These are phyloP conservation scores for Choristoneura fumiferana DNA, from an alignment of 1,140 invertebrate genomes.

Conservation along the genomic window DNA sequence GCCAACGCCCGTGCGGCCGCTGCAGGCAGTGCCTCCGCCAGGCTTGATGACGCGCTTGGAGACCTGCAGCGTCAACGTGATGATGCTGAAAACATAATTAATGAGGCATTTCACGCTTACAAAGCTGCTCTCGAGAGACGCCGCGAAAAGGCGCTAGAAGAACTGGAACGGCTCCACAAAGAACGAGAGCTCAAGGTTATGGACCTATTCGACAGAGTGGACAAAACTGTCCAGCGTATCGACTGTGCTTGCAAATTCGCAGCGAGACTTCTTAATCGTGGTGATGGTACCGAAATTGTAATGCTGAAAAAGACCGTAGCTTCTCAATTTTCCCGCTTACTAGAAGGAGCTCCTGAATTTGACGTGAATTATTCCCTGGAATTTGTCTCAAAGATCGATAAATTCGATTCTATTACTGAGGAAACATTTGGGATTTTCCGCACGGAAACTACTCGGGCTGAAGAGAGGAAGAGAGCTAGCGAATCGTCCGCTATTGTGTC, in stretches of 20 bases:
- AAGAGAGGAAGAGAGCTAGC: slow-evolving; percentile 64
- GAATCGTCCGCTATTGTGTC: slow-evolving; percentile 86
- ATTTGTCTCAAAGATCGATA: slow-evolving; percentile 89
- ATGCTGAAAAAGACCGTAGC: slow-evolving; percentile 88
- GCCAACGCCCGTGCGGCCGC: slow-evolving; percentile 85
- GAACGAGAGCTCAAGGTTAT: slow-evolving; percentile 92
- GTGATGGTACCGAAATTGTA: slow-evolving; percentile 90
- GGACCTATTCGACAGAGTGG: slow-evolving; percentile 89
- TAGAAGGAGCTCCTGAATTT: slow-evolving; percentile 88
- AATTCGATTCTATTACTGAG: slow-evolving; percentile 86
- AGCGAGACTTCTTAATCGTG: slow-evolving; percentile 86
- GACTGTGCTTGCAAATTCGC: slow-evolving; percentile 92
- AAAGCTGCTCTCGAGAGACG: slow-evolving; percentile 89
- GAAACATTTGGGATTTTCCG: slow-evolving; percentile 86
- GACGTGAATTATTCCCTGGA: slow-evolving; percentile 88
- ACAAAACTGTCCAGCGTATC: slow-evolving; percentile 89
- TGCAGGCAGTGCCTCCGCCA: slow-evolving; percentile 86
- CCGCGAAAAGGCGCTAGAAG: slow-evolving; percentile 85
- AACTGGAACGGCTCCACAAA: slow-evolving; percentile 89
- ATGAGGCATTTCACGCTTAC: slow-evolving; percentile 91
- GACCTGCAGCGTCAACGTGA: slow-evolving; percentile 92
- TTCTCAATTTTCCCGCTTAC: slow-evolving; percentile 86
- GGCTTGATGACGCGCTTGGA: slow-evolving; percentile 87
- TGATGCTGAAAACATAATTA: slow-evolving; percentile 90
- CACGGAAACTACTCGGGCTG: slow-evolving; percentile 80